phyloP scores from a whole-genome alignment of 2,113 vertebrate species.

The Lethenteron camtschaticum region DNA sequence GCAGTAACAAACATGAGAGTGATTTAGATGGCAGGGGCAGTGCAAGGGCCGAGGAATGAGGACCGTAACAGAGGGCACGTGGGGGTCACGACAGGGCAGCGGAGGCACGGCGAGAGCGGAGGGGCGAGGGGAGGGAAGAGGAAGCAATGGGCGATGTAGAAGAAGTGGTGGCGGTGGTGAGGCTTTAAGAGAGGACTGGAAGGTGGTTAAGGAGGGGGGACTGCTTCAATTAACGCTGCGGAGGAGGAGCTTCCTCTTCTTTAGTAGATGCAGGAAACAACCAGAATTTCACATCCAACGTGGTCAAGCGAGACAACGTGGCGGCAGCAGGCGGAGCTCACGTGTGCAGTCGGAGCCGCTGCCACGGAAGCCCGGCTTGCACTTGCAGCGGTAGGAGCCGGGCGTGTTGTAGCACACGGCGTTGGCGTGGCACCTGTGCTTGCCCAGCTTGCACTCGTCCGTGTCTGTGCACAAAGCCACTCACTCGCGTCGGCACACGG shows the following conservation, averaged over 20 bases:
- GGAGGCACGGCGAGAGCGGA: no score
- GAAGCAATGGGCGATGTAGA: neutral
- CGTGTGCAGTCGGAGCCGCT: conserved; percentile 50
- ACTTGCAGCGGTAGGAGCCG: conserved; percentile 83
- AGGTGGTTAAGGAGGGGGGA: neutral
- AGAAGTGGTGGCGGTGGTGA: no score
- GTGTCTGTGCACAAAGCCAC: conserved; percentile 39
- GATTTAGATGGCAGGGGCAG: no score
- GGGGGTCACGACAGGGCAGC: no score
- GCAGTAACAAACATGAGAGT: no score
- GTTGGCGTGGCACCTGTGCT: conserved; percentile 41
- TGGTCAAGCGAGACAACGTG: conserved; percentile 10
- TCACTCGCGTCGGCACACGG: neutral
- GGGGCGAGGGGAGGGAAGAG: no score
- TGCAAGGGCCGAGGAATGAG: no score
- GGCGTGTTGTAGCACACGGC: conserved; percentile 63
- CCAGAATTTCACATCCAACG: neutral
- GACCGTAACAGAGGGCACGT: no score
- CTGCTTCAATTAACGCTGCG: neutral
- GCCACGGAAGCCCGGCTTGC: conserved; percentile 56
- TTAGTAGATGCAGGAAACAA: neutral
- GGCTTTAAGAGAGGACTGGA: neutral
- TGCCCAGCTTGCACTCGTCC: conserved; percentile 55
- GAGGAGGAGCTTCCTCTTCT: neutral
- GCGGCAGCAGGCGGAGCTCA: conserved; percentile 20